Evolutionary conservation across 1,140 invertebrate species (phyloP), one percentile per base, ranked within the genome.

Genomic region (Nephotettix cincticeps): DNA sequence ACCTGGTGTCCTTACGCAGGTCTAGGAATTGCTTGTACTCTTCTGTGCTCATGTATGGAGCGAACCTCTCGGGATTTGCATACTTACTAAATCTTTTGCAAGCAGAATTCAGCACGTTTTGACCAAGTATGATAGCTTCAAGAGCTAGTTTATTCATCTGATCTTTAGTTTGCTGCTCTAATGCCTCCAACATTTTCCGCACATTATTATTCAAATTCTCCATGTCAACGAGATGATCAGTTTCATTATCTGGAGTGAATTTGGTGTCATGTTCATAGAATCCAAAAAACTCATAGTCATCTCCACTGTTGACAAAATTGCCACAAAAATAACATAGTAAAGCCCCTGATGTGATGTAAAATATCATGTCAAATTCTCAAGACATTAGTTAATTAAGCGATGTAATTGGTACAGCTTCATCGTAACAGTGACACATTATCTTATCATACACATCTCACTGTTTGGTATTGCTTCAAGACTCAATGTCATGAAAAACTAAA

Each of bases 171-270:
- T 51, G 47, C 19, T 21, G 47, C 19, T 51, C 47, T 4, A 51
- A 21, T 11, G 47, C 47, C n/a, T 17, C 47, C n/a, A 51, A 51
- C 47, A 51, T 51, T 51, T 21, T 51, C 3, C 47, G 47, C 4
- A 51, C 47, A n/a, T n/a, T 51, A 4, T n/a, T 51, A n/a, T 51
- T 51, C 14, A 51, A 21, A 51, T n/a, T 51, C 19, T 51, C 47
- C 47, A 51, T 51, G 4, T 19, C 21, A 19, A 4, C n/a, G 3
- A 51, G 21, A n/a, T 51, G 47, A 21, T 51, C 47, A 21, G 47
- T 51, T n/a, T 51, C 47, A 21, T 51, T 51, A 51, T 51, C 47
- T n/a, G 47, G 47, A n/a, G 47, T 51, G 21, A 51, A 51, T 21
- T 21, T 17, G 4, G n/a, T 51, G 21, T 51, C 47, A 19, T 17